A percentile compares a stretch with the other conserved stretches of the same genome.
These are phyloP conservation scores for Cheilosia grossa DNA, from an alignment of 2,888 invertebrate genomes.

Conservation along the genomic window DNA sequence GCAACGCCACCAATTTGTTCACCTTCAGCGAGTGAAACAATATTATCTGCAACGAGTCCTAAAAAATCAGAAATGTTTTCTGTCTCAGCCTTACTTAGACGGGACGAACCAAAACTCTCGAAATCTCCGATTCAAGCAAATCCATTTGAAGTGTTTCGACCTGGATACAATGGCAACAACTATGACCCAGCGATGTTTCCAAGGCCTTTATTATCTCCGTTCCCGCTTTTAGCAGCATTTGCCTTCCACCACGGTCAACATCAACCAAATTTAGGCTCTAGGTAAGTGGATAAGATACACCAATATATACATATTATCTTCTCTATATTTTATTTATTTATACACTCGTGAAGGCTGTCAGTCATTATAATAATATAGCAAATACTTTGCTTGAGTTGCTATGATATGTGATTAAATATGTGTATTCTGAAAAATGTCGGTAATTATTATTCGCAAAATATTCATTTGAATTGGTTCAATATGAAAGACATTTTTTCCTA, in stretches of 20 bases:
- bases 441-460: no score
- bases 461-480: no score
- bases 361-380: no score
- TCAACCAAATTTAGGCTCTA: constrained; percentile 80
- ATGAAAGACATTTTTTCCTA: no score
- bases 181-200: constrained; percentile 83
- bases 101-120: constrained; percentile 86
- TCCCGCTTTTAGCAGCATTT: constrained; percentile 82
- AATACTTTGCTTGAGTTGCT: no score
- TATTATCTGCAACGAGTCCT: constrained; percentile 80
- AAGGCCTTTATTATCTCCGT: constrained; percentile 82
- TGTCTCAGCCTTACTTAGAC: constrained; percentile 91
- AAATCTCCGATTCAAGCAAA: constrained; percentile 78
- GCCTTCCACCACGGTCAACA: constrained; percentile 83
- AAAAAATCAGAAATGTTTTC: constrained; percentile 93
- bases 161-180: constrained; percentile 80
- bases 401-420: no score
- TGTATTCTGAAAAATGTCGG: no score
- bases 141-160: constrained; percentile 84
- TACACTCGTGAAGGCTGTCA: background rate
- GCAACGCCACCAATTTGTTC: constrained; percentile 80
- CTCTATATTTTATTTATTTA: background rate
- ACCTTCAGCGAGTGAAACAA: constrained; percentile 81
- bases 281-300: constrained; percentile 79
- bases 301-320: background rate